Evolutionary conservation across 1,140 invertebrate species (phyloP).

Genomic region (Helicoverpa zea): DNA sequence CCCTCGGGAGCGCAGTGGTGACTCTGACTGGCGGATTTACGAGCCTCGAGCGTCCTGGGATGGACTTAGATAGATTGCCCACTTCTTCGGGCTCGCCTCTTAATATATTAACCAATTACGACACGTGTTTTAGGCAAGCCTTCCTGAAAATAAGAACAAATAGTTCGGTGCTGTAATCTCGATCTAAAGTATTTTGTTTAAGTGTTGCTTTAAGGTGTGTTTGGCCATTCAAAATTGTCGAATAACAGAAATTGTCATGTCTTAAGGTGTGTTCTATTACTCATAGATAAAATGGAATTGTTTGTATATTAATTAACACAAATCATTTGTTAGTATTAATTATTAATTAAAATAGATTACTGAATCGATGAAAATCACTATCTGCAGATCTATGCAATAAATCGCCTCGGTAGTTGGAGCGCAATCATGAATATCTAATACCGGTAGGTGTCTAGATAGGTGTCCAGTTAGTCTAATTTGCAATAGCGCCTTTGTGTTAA

Average conservation of each 20-base stretch:
- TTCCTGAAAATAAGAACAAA: neutral
- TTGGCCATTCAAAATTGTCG: conserved; percentile 14
- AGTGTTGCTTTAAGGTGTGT: neutral
- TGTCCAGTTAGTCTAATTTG: conserved; percentile 80
- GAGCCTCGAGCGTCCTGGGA: conserved; percentile 51
- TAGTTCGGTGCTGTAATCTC: neutral
- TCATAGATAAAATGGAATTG: conserved; percentile 34
- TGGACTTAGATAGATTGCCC: conserved; percentile 59
- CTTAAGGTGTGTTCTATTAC: conserved; percentile 29
- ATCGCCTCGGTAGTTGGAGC: conserved; percentile 56
- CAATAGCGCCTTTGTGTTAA: conserved; percentile 82
- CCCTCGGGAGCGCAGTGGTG: conserved; percentile 49
- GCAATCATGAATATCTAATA: conserved; percentile 73
- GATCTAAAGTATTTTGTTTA: conserved; percentile 2
- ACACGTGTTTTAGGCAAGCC: conserved; percentile 23
- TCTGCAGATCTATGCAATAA: conserved; percentile 53
- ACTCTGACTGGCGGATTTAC: conserved; percentile 59
- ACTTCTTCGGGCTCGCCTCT: conserved; percentile 54
- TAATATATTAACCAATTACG: conserved; percentile 59
- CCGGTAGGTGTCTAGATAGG: conserved; percentile 61
- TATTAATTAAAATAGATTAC: conserved; percentile 65
- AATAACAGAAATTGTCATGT: conserved; percentile 7
- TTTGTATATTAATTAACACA: conserved; percentile 33
- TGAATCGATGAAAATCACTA: conserved; percentile 46
- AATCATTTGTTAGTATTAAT: conserved; percentile 45